Base-by-base conservation (phyloP, 1,140 invertebrate genomes). In the Chelonus insularis region DNA sequence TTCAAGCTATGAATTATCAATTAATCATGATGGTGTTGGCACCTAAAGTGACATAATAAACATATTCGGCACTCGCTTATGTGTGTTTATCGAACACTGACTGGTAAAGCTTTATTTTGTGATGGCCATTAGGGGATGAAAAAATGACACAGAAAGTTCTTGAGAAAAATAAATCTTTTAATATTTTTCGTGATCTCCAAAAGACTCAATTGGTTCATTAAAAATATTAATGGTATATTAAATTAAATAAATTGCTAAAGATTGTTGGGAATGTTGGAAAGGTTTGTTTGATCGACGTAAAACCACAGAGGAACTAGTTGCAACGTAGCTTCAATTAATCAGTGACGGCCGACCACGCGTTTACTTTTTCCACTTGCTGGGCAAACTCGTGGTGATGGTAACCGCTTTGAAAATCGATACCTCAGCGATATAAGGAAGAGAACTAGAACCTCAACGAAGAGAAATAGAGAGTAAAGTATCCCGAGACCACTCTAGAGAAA, bases 221-320 rank as follows among this genome's bases (percentile, higher is more conserved):
- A 48, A 48, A 29, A 29, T 48, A 48, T 48, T 48, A 29, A 48
- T 48, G 45, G 23, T 48, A 48, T 48, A 48, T 48, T 48, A 21
- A 48, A 48, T 48, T 23, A 25, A 48, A 48, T 48, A 48, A 48
- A 48, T 48, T 48, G 45, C 45, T 2, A 4, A 18, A 23, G 45
- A 29, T 43, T 16, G 41, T 16, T 43, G 16, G 16, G 16, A 16
- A 43, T 43, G 41, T 18, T 43, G 7, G 50, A 32, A 21, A 67
- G 41, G 41, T 43, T 43, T 43, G 41, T 14, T 43, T 43, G 41
- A 43, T 43, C 12, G 41, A 43, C 41, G 8, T 43, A 43, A 43
- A 11, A 43, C 41, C 41, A 7, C 41, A 43, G 41, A 43, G 41
- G 14, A 16, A 43, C 41, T 43, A 43, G 41, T 43, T 43, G 41